Conservation (phyloP, 37 sponge, comb jelly and placozoan species). For the Tethya wilhelma region DNA sequence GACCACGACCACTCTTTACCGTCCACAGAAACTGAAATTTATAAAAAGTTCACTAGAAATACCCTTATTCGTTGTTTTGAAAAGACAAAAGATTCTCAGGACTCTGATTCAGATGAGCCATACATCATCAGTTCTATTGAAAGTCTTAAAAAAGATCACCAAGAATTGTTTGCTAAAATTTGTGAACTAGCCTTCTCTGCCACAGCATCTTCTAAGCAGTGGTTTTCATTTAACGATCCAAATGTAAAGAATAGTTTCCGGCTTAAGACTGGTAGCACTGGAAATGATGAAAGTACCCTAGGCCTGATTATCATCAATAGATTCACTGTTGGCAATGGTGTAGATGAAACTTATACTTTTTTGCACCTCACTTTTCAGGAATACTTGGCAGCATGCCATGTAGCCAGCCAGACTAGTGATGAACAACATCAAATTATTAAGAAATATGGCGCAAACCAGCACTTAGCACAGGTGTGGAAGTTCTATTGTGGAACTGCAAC, state of each 20-base stretch:
- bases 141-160: neutral
- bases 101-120: no score
- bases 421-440: neutral
- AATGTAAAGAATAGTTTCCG: neutral
- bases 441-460: neutral
- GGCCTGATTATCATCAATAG: slow-evolving; percentile 8
- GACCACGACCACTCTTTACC: neutral
- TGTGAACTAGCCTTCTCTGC: slow-evolving; percentile 23
- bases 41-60: slow-evolving; percentile 5
- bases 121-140: neutral
- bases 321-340: neutral
- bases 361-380: slow-evolving; percentile 64
- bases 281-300: neutral
- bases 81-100: no score
- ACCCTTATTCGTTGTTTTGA: slow-evolving; percentile 10
- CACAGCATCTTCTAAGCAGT: slow-evolving; percentile 5
- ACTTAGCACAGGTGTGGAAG: slow-evolving; percentile 52
- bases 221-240: no score
- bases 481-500: slow-evolving; percentile 63
- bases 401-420: neutral
- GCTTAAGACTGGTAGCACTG: neutral
- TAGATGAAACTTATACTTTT: slow-evolving; percentile 12
- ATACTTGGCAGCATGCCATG: slow-evolving; percentile 53
- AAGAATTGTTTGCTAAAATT: neutral
- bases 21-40: slow-evolving; percentile 24